These are phyloP conservation scores for Macrosoma leucophasiata DNA, from an alignment of 2,888 invertebrate species.

Conservation along the genomic window DNA sequence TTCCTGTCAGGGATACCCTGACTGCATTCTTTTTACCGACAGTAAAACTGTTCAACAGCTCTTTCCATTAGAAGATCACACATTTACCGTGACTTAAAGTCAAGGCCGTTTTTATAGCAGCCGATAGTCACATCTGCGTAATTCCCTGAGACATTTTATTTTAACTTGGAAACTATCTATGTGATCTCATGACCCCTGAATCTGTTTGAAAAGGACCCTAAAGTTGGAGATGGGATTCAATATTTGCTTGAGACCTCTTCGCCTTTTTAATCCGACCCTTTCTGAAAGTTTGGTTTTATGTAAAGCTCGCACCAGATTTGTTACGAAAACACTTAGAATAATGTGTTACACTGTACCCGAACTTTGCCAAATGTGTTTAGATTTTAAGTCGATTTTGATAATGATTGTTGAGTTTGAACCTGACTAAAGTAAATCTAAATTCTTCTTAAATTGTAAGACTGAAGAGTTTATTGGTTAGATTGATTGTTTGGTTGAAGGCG, in stretches of 20 bases:
- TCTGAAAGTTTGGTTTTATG: too few relatives aligned
- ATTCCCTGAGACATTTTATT: background rate
- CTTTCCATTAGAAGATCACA: too few relatives aligned
- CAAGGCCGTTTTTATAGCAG: background rate
- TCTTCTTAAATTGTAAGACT: background rate
- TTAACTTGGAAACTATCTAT: background rate
- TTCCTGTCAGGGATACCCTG: too few relatives aligned
- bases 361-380: constrained; percentile 1
- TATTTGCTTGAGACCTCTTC: constrained; percentile 47
- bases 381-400: background rate
- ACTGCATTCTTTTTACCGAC: too few relatives aligned
- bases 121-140: background rate
- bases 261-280: constrained; percentile 41
- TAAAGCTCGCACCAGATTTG: too few relatives aligned
- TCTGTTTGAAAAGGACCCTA: constrained; percentile 38
- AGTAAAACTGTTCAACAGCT: too few relatives aligned
- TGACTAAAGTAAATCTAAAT: background rate
- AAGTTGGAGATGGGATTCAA: constrained; percentile 48
- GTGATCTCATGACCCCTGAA: constrained; percentile 29
- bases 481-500: too few relatives aligned
- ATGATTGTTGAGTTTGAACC: background rate
- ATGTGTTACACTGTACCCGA: constrained; percentile 19
- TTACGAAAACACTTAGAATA: too few relatives aligned
- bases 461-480: too few relatives aligned
- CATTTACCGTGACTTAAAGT: background rate